Evolutionary conservation across 2,797 vertebrate genomes (phyloP).

Genomic region (Poeciliopsis infans): DNA sequence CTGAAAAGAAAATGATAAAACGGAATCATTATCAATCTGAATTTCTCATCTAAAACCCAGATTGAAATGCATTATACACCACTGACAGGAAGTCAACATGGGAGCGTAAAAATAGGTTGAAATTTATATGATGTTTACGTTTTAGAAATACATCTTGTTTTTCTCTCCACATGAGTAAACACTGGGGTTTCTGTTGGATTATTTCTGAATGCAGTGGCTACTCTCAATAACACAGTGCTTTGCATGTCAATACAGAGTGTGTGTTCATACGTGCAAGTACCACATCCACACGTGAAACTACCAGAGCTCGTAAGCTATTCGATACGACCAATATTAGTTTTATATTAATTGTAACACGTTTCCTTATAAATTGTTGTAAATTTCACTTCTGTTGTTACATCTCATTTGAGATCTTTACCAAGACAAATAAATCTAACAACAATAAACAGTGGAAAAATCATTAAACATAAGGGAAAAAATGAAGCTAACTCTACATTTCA

Average conservation of each 20-base stretch:
- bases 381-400: neutral
- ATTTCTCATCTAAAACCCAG: neutral
- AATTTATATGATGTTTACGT: neutral
- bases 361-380: neutral
- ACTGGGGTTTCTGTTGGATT: neutral
- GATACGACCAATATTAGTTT: neutral
- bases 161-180: neutral
- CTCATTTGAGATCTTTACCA: neutral
- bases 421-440: neutral
- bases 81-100: neutral
- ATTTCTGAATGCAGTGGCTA: neutral
- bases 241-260: neutral
- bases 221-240: neutral
- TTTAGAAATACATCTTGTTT: neutral
- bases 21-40: neutral
- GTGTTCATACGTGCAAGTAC: neutral
- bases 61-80: neutral
- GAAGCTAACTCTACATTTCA: conserved; percentile 61
- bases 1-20: neutral
- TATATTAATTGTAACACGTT: neutral
- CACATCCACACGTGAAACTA: neutral
- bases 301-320: neutral
- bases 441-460: conserved; percentile 47
- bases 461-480: conserved; percentile 4
- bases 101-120: neutral